Evolutionary conservation across 2,888 invertebrate genomes (phyloP).

Genomic region (Spisula solida): DNA sequence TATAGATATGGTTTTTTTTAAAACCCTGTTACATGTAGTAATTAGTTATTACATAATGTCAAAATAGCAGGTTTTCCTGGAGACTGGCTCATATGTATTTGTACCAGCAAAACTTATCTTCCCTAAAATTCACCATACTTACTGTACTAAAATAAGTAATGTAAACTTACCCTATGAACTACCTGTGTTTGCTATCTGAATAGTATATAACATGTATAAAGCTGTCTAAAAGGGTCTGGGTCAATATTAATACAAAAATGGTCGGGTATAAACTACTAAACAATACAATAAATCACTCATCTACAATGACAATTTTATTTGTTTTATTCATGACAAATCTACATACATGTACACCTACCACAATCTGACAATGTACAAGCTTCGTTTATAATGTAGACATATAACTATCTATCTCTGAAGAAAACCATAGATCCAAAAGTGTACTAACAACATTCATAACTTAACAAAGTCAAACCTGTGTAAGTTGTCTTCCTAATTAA

Average conservation of each 20-base stretch:
- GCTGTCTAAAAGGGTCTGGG: not conserved
- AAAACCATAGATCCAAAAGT: not conserved
- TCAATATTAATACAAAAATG: not conserved
- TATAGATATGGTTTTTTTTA: too few relatives aligned
- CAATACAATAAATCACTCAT: not conserved
- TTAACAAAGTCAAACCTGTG: not conserved
- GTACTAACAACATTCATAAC: not conserved
- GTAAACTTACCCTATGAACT: not conserved
- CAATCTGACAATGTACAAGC: not conserved
- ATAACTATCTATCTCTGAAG: not conserved
- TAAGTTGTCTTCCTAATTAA: not conserved
- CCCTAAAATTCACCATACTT: too few relatives aligned
- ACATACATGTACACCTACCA: constrained; percentile 1
- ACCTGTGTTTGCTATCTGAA: not conserved
- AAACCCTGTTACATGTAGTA: too few relatives aligned
- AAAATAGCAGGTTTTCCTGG: too few relatives aligned
- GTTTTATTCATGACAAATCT: not conserved
- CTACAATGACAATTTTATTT: constrained; percentile 15
- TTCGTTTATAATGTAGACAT: not conserved
- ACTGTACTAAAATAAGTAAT: not conserved
- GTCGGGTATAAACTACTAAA: not conserved
- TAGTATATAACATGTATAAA: not conserved
- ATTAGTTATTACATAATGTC: too few relatives aligned
- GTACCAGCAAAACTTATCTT: too few relatives aligned
- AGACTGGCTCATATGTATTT: too few relatives aligned